Percentiles rank a stretch among this genome's conserved stretches.
These are phyloP conservation scores for Toxotes jaculatrix DNA, from an alignment of 2,113 vertebrate species.

Conservation along the genomic window DNA sequence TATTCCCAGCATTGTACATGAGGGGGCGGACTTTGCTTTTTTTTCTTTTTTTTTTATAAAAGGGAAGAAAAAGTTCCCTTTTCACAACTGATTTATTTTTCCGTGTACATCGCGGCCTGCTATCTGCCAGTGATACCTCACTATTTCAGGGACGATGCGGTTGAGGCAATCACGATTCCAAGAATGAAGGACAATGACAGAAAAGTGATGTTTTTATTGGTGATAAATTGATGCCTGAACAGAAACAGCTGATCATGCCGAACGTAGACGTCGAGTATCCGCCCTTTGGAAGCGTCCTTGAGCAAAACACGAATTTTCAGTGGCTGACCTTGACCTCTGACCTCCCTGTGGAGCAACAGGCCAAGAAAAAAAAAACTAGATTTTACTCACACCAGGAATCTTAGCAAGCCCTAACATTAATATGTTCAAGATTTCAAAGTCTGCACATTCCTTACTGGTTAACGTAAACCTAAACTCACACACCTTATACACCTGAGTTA, in stretches of 20 bases:
- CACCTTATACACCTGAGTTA: neutral
- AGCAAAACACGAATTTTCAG: neutral
- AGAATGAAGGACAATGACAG: neutral
- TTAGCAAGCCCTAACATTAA: neutral
- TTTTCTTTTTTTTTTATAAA: slow-evolving; percentile 61
- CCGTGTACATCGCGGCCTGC: slow-evolving; percentile 15
- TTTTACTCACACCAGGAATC: neutral
- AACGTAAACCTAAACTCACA: neutral
- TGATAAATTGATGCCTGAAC: neutral
- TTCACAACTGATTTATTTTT: slow-evolving; percentile 67
- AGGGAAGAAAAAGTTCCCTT: slow-evolving; percentile 72
- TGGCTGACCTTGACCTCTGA: slow-evolving; percentile 31
- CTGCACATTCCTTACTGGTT: neutral
- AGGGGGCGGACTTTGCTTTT: slow-evolving; percentile 76
- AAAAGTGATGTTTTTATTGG: neutral
- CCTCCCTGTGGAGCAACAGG: neutral
- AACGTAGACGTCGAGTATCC: neutral
- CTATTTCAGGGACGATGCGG: slow-evolving; percentile 37
- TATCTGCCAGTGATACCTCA: slow-evolving; percentile 18
- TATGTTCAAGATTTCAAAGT: neutral
- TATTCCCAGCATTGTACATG: slow-evolving; percentile 86
- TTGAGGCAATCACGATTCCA: slow-evolving; percentile 38
- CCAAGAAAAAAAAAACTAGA: neutral
- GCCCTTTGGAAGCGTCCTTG: neutral
- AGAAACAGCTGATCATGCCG: neutral